Conservation (phyloP, 1,140 invertebrate species). For the Pseudomyrmex sp. region DNA sequence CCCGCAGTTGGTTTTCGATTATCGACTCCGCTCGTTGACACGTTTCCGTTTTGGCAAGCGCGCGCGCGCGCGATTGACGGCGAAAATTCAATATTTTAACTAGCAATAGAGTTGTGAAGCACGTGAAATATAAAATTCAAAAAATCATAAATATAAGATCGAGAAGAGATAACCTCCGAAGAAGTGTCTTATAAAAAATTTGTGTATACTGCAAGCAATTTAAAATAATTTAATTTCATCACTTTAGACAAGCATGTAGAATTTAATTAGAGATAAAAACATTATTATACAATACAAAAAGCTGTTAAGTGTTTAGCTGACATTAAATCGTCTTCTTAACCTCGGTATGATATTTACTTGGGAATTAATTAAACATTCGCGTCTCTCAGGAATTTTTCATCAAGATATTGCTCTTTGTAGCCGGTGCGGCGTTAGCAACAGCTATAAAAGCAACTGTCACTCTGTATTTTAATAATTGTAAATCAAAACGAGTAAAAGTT, state of each 20-base stretch:
- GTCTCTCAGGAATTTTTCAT: slow-evolving; percentile 7
- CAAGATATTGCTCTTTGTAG: slow-evolving; percentile 19
- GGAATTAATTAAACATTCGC: slow-evolving; percentile 44
- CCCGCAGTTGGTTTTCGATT: slow-evolving; percentile 5
- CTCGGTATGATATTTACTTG: slow-evolving; percentile 33
- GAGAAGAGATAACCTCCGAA: not conserved
- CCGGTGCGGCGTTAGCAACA: too few relatives aligned
- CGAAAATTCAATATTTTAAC: not conserved
- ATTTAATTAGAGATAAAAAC: slow-evolving; percentile 33
- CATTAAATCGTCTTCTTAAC: slow-evolving; percentile 26
- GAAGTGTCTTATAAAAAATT: not conserved
- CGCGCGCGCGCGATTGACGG: too few relatives aligned
- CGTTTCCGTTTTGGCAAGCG: not conserved
- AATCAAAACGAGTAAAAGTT: not conserved
- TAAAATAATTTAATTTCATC: not conserved
- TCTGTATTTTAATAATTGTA: slow-evolving; percentile 29
- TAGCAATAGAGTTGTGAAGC: not conserved
- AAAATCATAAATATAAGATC: not conserved
- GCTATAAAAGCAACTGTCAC: slow-evolving; percentile 3
- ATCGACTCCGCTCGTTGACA: not conserved
- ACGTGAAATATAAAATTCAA: not conserved
- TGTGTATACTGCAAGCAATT: not conserved
- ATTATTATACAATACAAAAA: not conserved
- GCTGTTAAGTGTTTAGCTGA: slow-evolving; percentile 8
- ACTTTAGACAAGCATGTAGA: not conserved